Evolutionary conservation across 2,888 invertebrate genomes (phyloP).

Genomic region (Perithous albicinctus): DNA sequence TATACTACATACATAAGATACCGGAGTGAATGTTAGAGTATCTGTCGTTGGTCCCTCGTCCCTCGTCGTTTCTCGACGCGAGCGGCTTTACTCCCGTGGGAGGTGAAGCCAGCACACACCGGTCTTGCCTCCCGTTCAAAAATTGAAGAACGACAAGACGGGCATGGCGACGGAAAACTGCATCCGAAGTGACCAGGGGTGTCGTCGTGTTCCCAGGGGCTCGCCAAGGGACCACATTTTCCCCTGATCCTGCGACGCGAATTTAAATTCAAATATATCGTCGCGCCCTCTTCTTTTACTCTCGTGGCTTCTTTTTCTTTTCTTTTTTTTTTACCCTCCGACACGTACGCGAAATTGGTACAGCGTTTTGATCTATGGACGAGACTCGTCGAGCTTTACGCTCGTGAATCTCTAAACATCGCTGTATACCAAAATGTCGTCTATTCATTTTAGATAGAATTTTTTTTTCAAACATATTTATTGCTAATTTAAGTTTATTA

Average conservation of each 20-base stretch:
- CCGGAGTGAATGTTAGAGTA: conserved; percentile 71
- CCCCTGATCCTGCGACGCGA: conserved; percentile 72
- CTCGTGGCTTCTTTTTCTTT: conserved; percentile 27
- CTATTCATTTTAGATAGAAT: neutral
- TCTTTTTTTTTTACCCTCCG: conserved; percentile 56
- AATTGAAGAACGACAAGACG: conserved; percentile 82
- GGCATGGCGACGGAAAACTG: conserved; percentile 76
- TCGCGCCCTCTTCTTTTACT: conserved; percentile 65
- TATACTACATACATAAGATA: conserved; percentile 61
- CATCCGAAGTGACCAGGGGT: conserved; percentile 83
- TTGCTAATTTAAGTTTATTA: too few relatives aligned
- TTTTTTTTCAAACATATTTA: too few relatives aligned
- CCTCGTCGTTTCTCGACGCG: conserved; percentile 71
- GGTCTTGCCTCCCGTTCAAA: conserved; percentile 76
- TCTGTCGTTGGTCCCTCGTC: conserved; percentile 67
- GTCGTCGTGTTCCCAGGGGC: conserved; percentile 72
- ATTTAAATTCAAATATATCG: conserved; percentile 83
- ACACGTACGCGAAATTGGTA: conserved; percentile 74
- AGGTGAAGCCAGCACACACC: conserved; percentile 56
- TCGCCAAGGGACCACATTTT: conserved; percentile 64
- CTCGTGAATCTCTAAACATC: neutral
- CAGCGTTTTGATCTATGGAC: conserved; percentile 73
- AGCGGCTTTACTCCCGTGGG: conserved; percentile 74
- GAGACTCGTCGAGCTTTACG: conserved; percentile 2
- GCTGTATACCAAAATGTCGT: neutral